Base-by-base conservation (phyloP, 2,797 vertebrate species). In the Protosalanx chinensis region DNA sequence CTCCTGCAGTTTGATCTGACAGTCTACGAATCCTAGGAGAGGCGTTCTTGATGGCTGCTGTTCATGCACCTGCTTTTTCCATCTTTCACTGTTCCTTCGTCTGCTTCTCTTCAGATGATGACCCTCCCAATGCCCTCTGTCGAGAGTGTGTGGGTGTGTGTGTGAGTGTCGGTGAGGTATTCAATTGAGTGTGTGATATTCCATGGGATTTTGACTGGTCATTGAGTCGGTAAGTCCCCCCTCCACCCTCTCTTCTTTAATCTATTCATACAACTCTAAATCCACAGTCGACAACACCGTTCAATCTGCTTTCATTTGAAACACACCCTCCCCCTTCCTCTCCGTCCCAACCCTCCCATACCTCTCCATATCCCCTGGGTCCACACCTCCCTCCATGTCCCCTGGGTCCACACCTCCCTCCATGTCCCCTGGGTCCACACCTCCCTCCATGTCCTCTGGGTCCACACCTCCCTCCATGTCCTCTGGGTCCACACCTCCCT, bases 251-350 rank as follows among this genome's bases (percentile, higher is more conserved):
- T 41, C 72, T 65, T 74, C 68, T 85, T 86, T 90, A 93, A 91
- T 91, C 91, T 87, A 81, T 74, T 77, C 20, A 73, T 56, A 67
- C 35, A 76, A 84, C 68, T 70, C 68, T 81, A 88, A 91, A 91
- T 90, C 90, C 88, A 86, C 78, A 84, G 76, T 75, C 82, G 79
- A 83, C 80, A 77, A 75, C 79, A 81, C 76, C 63, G 49, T 79
- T 88, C 88, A 89, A 90, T 91, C 91, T 90, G 89, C 82, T 89
- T 85, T 82, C 86, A 90, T 89, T 88, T 88, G 77, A 58, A 78
- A 78, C 83, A 73, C 79, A 71, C 84, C 76, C 79, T 76, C 64
- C 75, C 84, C 61, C 1, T 7, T 27, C 60, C 32, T 18, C 76
- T 79, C 69, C 68, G 6, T 2, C 53, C 30, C 73, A 72, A 74